phyloP scores from a whole-genome alignment of 2,888 invertebrate genomes.

The Microplitis deprimator region DNA sequence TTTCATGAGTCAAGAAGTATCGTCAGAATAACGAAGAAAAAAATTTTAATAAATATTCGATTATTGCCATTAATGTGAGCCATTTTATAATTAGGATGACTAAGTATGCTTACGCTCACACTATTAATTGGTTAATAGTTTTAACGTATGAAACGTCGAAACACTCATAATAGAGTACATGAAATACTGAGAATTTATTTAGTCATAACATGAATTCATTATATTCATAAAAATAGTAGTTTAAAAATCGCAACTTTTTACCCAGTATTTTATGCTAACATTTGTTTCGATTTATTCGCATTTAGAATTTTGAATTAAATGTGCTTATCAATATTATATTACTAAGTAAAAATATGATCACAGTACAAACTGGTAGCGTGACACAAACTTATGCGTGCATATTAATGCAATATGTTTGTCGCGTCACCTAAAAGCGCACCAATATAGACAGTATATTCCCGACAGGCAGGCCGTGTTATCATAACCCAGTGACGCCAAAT shows the following conservation, averaged over 20 bases:
- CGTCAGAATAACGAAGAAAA: too few species aligned
- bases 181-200: too few species aligned
- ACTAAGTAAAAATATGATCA: slow-evolving; percentile 50
- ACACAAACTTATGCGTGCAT: slow-evolving; percentile 24
- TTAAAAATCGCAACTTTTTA: not conserved
- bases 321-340: not conserved
- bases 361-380: slow-evolving; percentile 22
- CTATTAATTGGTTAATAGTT: too few species aligned
- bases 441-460: slow-evolving; percentile 48
- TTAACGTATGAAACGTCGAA: too few species aligned
- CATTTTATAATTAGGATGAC: too few species aligned
- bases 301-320: not conserved
- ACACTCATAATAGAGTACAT: too few species aligned
- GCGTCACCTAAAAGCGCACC: slow-evolving; percentile 50
- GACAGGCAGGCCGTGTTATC: slow-evolving; percentile 61
- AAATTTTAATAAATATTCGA: too few species aligned
- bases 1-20: too few species aligned
- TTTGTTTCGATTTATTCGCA: not conserved
- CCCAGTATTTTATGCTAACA: not conserved
- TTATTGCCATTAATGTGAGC: too few species aligned
- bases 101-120: too few species aligned
- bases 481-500: slow-evolving; percentile 71
- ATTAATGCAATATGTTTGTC: slow-evolving; percentile 32
- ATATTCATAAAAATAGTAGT: not conserved
- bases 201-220: not conserved